Evolutionary conservation across 2,797 vertebrate species (phyloP).

Genomic region (Coregonus ussuriensis): DNA sequence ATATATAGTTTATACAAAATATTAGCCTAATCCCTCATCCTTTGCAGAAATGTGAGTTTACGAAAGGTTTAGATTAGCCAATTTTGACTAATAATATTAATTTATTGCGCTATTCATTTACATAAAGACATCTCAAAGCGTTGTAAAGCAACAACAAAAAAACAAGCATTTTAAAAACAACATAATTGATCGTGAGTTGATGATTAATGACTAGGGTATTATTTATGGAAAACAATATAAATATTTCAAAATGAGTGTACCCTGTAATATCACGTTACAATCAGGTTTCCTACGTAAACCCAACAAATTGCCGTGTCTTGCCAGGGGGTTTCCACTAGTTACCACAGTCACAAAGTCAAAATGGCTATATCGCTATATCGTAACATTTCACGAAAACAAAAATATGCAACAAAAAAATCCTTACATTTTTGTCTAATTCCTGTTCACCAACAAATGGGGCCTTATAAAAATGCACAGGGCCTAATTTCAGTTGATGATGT

Average conservation of each 20-base stretch:
- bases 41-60: not conserved
- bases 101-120: not conserved
- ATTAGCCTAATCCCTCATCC: not conserved
- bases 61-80: not conserved
- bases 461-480: not conserved
- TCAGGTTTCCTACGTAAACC: not conserved
- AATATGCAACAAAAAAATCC: not conserved
- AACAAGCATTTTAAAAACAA: too few species aligned
- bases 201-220: too few species aligned
- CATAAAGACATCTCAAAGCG: too few species aligned
- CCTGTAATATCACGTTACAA: too few species aligned
- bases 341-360: not conserved
- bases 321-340: not conserved
- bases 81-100: not conserved
- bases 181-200: too few species aligned
- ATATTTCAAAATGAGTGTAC: too few species aligned
- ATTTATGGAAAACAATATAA: too few species aligned
- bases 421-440: not conserved
- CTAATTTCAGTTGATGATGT: not conserved
- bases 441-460: not conserved
- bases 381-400: not conserved
- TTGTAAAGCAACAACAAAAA: too few species aligned
- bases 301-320: not conserved
- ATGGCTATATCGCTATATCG: too few species aligned
- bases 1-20: not conserved